phyloP scores from a whole-genome alignment of 2,113 vertebrate species.

The Coptodon bakossiorum region DNA sequence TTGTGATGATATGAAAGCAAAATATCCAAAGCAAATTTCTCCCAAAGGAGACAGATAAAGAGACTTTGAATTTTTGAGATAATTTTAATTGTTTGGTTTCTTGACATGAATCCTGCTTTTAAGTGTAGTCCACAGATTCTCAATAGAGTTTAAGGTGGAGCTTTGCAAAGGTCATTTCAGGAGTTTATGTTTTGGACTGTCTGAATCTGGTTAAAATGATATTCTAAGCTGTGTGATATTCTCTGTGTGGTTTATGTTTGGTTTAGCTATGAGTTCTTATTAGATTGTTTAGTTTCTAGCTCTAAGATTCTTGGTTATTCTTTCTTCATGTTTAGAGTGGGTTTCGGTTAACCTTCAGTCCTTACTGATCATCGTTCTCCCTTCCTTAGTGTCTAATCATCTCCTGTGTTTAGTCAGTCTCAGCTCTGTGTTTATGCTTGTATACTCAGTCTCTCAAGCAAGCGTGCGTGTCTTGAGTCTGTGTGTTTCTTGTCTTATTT shows the following conservation, averaged over 20 bases:
- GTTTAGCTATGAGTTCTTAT: not conserved
- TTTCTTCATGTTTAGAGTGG: not conserved
- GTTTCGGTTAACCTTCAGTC: not conserved
- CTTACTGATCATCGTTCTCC: not conserved
- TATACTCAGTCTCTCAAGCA: not conserved
- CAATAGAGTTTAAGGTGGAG: not conserved
- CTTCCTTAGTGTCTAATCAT: not conserved
- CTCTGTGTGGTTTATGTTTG: not conserved
- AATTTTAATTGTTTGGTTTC: no score
- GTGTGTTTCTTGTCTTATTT: not conserved
- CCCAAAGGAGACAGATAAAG: not conserved
- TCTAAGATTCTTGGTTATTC: not conserved
- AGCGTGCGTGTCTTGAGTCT: not conserved
- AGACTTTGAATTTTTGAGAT: not conserved
- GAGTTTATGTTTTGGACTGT: not conserved
- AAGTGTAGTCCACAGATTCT: fast-evolving
- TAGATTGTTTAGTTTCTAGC: not conserved
- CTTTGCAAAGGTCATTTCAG: not conserved
- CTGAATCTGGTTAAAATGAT: not conserved
- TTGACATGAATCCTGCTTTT: not conserved
- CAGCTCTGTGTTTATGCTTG: not conserved
- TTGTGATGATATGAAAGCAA: not conserved
- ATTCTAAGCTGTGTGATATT: not conserved
- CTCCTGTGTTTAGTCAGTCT: not conserved
- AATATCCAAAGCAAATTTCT: not conserved